phyloP scores from a whole-genome alignment of 2,888 invertebrate genomes.

The Leucoptera coffeella region DNA sequence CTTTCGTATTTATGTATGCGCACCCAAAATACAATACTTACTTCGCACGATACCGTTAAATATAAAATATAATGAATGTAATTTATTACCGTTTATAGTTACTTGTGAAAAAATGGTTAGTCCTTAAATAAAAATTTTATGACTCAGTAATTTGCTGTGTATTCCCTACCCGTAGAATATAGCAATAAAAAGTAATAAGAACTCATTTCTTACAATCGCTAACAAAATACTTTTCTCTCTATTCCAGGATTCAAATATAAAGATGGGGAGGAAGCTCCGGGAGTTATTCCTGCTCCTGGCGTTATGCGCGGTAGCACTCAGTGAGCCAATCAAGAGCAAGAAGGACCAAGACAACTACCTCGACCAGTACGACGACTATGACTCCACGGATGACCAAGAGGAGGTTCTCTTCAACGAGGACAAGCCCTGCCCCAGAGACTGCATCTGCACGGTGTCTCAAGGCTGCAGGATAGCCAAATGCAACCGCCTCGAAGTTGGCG shows the following conservation, averaged over 20 bases:
- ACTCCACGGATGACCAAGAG: conserved; percentile 38
- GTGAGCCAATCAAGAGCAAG: conserved; percentile 24
- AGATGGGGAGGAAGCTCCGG: conserved; percentile 45
- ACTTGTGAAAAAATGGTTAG: too few relatives aligned
- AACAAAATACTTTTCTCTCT: conserved; percentile 9
- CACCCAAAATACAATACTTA: too few relatives aligned
- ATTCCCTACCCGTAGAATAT: too few relatives aligned
- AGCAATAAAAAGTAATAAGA: too few relatives aligned
- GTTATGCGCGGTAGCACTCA: conserved; percentile 31
- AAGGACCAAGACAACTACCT: conserved; percentile 23
- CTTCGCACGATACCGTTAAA: too few relatives aligned
- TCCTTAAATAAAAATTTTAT: too few relatives aligned
- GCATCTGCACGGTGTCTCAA: conserved; percentile 55
- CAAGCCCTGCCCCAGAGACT: conserved; percentile 57
- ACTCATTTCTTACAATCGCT: too few relatives aligned
- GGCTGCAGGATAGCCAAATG: conserved; percentile 60
- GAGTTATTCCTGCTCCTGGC: conserved; percentile 37
- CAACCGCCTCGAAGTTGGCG: conserved; percentile 59
- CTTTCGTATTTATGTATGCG: too few relatives aligned
- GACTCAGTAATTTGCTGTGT: too few relatives aligned
- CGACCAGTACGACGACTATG: conserved; percentile 36
- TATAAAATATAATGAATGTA: too few relatives aligned
- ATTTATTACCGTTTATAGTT: too few relatives aligned
- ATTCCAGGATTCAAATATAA: conserved; percentile 45
- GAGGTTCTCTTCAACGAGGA: conserved; percentile 40